Evolutionary conservation across 2,797 vertebrate genomes (phyloP).

Genomic region (Acanthis flammea): DNA sequence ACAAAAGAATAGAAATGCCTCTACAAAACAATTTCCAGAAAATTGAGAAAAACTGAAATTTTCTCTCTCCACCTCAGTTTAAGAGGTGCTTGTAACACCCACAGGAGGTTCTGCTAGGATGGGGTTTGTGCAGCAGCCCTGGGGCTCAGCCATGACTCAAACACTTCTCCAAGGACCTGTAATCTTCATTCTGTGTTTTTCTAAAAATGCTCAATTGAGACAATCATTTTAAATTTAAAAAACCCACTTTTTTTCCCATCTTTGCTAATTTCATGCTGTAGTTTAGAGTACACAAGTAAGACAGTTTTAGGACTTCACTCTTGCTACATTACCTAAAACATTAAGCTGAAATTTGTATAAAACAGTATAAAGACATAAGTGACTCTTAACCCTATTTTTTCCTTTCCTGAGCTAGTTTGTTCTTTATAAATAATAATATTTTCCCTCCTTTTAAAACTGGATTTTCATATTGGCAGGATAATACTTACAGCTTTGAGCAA

Average conservation of each 20-base stretch:
- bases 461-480: background rate
- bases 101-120: background rate
- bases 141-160: background rate
- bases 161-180: background rate
- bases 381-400: background rate
- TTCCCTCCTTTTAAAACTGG: background rate
- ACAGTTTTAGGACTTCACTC: background rate
- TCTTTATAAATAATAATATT: background rate
- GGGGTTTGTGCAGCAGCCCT: background rate
- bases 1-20: background rate
- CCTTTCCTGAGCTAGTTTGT: background rate
- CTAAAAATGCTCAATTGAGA: background rate
- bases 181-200: background rate
- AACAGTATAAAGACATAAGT: background rate
- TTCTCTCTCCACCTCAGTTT: background rate
- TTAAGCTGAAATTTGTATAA: background rate
- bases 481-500: background rate
- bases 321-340: background rate
- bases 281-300: background rate
- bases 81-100: background rate
- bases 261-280: background rate
- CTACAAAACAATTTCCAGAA: background rate
- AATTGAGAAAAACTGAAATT: background rate
- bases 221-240: background rate
- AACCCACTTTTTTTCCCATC: background rate